Conservation (phyloP, 2,113 vertebrate species). For the Morone saxatilis region DNA sequence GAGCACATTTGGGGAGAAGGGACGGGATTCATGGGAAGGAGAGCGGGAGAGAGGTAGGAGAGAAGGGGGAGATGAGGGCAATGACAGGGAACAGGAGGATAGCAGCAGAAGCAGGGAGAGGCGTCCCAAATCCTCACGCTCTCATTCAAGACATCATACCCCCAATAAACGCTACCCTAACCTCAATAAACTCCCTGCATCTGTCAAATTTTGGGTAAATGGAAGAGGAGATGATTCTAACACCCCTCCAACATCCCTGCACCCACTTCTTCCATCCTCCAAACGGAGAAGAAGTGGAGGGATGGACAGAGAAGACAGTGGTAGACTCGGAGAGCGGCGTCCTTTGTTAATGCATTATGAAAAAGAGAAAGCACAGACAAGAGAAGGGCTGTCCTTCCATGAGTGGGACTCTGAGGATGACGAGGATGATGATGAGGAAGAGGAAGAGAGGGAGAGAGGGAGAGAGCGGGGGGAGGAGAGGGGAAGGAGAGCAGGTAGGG, state of each 20-base stretch:
- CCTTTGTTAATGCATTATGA: conserved; percentile 85
- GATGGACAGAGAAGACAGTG: conserved; percentile 75
- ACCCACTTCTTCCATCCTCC: conserved; percentile 80
- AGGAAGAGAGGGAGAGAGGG: conserved; percentile 68
- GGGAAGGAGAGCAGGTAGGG: conserved; percentile 75
- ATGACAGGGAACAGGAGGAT: conserved; percentile 81
- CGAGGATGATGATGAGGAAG: conserved; percentile 75
- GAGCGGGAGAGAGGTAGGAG: conserved; percentile 80
- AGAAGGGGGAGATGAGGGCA: conserved; percentile 80
- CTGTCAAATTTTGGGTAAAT: conserved; percentile 87
- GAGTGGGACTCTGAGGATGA: conserved; percentile 87
- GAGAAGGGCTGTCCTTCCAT: conserved; percentile 85
- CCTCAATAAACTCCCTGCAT: conserved; percentile 86
- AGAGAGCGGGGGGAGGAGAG: conserved; percentile 73
- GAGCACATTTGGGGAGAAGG: conserved; percentile 81
- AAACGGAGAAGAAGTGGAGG: conserved; percentile 83
- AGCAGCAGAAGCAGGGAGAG: conserved; percentile 79
- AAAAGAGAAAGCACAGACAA: conserved; percentile 82
- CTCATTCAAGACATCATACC: conserved; percentile 75
- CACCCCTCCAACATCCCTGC: conserved; percentile 80
- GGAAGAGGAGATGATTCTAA: conserved; percentile 77
- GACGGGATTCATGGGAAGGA: conserved; percentile 82
- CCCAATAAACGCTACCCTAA: conserved; percentile 84
- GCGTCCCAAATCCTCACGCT: conserved; percentile 75
- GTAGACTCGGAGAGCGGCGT: conserved; percentile 81